Percentiles rank a stretch among this genome's conserved stretches.
Evolutionary conservation across 1,140 invertebrate species (phyloP).

Genomic region (Drosophila arizonae): DNA sequence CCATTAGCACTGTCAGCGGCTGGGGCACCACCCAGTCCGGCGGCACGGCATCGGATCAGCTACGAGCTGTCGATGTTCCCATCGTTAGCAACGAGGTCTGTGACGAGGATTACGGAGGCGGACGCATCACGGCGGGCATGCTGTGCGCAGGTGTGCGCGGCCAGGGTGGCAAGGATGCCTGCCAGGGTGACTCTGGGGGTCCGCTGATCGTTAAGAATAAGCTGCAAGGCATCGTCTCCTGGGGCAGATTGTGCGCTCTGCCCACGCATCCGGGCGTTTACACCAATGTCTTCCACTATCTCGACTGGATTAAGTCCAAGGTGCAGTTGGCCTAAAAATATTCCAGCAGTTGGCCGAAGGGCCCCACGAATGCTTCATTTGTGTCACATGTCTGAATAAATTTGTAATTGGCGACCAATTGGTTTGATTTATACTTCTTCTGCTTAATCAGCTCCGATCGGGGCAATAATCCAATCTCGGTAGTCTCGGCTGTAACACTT

Average conservation of each 20-base stretch:
- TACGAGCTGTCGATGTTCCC: conserved; percentile 66
- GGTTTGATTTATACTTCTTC: neutral
- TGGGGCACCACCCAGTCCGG: conserved; percentile 75
- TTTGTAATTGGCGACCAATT: conserved; percentile 10
- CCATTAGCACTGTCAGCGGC: conserved; percentile 75
- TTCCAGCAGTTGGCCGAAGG: neutral
- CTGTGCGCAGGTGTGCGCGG: conserved; percentile 84
- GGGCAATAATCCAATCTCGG: conserved; percentile 12
- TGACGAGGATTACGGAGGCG: conserved; percentile 49
- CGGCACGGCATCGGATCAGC: conserved; percentile 45
- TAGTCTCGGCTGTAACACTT: conserved; percentile 19
- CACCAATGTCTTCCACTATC: conserved; percentile 85
- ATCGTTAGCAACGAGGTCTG: conserved; percentile 64
- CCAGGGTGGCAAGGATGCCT: conserved; percentile 70
- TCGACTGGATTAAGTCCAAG: conserved; percentile 77
- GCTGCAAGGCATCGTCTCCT: conserved; percentile 86
- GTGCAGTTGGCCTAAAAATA: neutral
- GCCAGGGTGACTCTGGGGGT: conserved; percentile 82
- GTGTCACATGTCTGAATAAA: conserved; percentile 42
- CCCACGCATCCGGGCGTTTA: conserved; percentile 87
- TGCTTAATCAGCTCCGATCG: conserved; percentile 18
- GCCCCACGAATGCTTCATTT: neutral
- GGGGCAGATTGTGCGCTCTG: conserved; percentile 87
- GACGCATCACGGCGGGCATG: conserved; percentile 84
- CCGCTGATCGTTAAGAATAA: conserved; percentile 75